Evolutionary conservation across 1,140 invertebrate genomes (phyloP).

Genomic region (Apis laboriosa): DNA sequence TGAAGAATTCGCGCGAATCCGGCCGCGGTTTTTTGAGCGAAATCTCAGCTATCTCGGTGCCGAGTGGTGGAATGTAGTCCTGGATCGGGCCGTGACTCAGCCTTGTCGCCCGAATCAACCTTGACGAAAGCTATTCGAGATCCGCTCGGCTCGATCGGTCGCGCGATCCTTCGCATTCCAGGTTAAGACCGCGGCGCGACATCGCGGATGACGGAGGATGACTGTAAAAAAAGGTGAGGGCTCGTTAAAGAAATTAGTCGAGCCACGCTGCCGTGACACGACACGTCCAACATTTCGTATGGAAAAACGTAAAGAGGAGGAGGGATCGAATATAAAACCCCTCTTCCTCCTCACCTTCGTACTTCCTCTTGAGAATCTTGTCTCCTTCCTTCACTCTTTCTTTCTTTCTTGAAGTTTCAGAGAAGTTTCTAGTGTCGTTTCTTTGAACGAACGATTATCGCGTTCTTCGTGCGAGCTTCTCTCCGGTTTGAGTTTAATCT

Average conservation of each 20-base stretch:
- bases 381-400: too few relatives aligned
- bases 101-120: conserved; percentile 60
- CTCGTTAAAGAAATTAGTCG: conserved; percentile 37
- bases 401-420: too few relatives aligned
- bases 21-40: conserved; percentile 61
- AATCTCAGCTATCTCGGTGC: conserved; percentile 56
- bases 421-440: too few relatives aligned
- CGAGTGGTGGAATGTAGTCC: conserved; percentile 52
- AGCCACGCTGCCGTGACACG: conserved; percentile 19
- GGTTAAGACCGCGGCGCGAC: conserved; percentile 48
- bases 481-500: too few relatives aligned
- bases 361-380: neutral
- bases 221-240: neutral
- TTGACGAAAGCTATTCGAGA: conserved; percentile 54
- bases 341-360: neutral
- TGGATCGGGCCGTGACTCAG: conserved; percentile 55
- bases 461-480: too few relatives aligned
- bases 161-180: conserved; percentile 62
- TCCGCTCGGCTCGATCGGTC: conserved; percentile 19
- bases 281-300: too few relatives aligned
- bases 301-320: neutral
- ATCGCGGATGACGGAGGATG: neutral
- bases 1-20: conserved; percentile 40
- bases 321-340: neutral
- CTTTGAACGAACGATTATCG: too few relatives aligned